These are phyloP conservation scores for Amphimedon queenslandica DNA, from an alignment of 37 sponge, comb jelly and placozoan genomes.

Conservation along the genomic window DNA sequence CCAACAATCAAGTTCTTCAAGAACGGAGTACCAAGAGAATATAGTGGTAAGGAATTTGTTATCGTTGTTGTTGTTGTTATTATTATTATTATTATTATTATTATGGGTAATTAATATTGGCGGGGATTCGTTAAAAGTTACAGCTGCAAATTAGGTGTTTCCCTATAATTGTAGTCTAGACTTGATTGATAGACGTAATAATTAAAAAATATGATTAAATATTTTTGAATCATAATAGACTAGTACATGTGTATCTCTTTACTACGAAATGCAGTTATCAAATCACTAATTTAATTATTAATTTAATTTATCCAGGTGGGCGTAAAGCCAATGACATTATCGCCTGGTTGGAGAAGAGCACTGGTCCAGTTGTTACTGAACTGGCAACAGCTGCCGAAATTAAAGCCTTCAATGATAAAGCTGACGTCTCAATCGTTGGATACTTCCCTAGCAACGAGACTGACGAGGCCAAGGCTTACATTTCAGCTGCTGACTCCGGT, in stretches of 20 bases:
- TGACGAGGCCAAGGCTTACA: slow-evolving; percentile 62
- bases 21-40: slow-evolving; percentile 60
- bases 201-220: too few relatives aligned
- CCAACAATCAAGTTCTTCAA: slow-evolving; percentile 94
- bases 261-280: too few relatives aligned
- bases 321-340: slow-evolving; percentile 88
- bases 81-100: background rate
- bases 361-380: slow-evolving; percentile 75
- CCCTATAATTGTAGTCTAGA: too few relatives aligned
- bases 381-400: slow-evolving; percentile 62
- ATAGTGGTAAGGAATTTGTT: slow-evolving; percentile 45
- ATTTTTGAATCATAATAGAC: too few relatives aligned
- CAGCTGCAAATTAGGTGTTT: background rate
- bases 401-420: slow-evolving; percentile 48
- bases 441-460: slow-evolving; percentile 49
- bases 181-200: too few relatives aligned
- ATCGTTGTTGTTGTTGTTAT: too few relatives aligned
- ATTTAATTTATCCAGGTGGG: slow-evolving; percentile 77
- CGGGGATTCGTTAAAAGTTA: background rate
- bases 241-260: too few relatives aligned
- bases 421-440: slow-evolving; percentile 80
- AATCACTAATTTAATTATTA: too few relatives aligned
- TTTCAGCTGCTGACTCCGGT: slow-evolving; percentile 50
- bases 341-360: slow-evolving; percentile 88
- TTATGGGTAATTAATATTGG: background rate